Base-by-base conservation (phyloP, 2,888 invertebrate genomes). In the Epirrhoe tristata region DNA sequence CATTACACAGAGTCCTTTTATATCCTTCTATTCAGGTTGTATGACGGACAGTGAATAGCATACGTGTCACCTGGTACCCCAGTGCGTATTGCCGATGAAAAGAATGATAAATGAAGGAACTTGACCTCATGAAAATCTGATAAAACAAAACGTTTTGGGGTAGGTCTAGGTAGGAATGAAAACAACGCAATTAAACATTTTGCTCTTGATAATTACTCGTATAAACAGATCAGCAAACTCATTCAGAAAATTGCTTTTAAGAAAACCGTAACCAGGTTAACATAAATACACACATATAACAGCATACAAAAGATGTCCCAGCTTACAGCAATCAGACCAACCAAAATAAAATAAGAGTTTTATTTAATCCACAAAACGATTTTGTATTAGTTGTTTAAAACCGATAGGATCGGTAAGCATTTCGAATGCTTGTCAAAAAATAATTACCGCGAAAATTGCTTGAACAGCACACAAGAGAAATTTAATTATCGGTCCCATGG, bases 1-100 rank as follows among this genome's bases (percentile, higher is more conserved):
- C 61, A 64, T 61, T 68, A 48, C 60, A 63, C 54, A 36, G 52
- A 52, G 57, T 58, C 60, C 59, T 67, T 63, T 64, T 60, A 61
- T 63, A 78, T 77, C 81, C 81, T 86, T 89, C 86, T 88, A 87
- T 81, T 76, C 76, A 75, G 77, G 51, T 77, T 81, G 84, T 85
- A 82, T 85, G 83, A 81, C 82, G 87, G 86, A 81, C 84, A 82
- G 86, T 82, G 88, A 90, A 91, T 64, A 88, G 79, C 85, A 81
- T 81, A 82, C 83, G 84, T 86, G 87, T 90, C 87, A 91, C 90
- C 90, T 82, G 85, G 84, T 91, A 86, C 83, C 91, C 91, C 72
- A 90, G 80, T 89, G 86, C 58, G 66, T 63, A 52, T 51, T 52
- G 24, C 34, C 39, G 48, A 54, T 66, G 36, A 57, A 58, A 60